Evolutionary conservation across 2,797 vertebrate genomes (phyloP).

Genomic region (Florisuga fusca): DNA sequence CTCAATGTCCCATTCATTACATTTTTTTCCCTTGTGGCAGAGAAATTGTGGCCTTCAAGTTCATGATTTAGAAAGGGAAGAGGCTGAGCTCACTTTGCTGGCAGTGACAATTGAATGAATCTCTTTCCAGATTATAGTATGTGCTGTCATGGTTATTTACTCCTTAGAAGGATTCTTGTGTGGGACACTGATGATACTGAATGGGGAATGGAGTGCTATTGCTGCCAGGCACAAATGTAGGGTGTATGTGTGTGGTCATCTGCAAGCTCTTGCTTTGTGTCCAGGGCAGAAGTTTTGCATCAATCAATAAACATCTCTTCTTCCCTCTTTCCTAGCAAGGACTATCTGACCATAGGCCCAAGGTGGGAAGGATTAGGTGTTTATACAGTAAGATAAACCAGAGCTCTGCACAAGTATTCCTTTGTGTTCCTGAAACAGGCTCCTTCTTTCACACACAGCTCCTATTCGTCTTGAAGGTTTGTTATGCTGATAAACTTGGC

Average conservation of each 20-base stretch:
- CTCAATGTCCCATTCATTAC: neutral
- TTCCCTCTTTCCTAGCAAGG: neutral
- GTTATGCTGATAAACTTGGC: slow-evolving; percentile 64
- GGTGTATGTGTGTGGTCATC: neutral
- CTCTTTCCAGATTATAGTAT: neutral
- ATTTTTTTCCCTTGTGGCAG: neutral
- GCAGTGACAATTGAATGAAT: neutral
- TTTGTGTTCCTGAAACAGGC: slow-evolving; percentile 55
- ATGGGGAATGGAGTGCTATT: neutral
- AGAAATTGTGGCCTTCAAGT: slow-evolving; percentile 7
- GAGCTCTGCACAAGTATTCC: slow-evolving; percentile 27
- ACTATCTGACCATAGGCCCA: neutral
- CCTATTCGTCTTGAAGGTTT: slow-evolving; percentile 22
- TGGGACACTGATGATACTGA: neutral
- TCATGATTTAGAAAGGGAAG: neutral
- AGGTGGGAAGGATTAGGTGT: slow-evolving; percentile 52
- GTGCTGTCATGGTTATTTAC: neutral
- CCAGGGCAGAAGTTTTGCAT: neutral
- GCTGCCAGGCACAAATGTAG: neutral
- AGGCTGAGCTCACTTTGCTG: slow-evolving; percentile 12
- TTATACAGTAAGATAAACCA: slow-evolving; percentile 46
- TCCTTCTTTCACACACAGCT: slow-evolving; percentile 35
- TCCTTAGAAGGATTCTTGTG: neutral
- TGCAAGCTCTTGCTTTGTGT: neutral
- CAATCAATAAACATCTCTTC: neutral